Evolutionary conservation across 2,888 invertebrate species (phyloP), one percentile per base, ranked within the genome.

Genomic region (Cephus pygmeus): DNA sequence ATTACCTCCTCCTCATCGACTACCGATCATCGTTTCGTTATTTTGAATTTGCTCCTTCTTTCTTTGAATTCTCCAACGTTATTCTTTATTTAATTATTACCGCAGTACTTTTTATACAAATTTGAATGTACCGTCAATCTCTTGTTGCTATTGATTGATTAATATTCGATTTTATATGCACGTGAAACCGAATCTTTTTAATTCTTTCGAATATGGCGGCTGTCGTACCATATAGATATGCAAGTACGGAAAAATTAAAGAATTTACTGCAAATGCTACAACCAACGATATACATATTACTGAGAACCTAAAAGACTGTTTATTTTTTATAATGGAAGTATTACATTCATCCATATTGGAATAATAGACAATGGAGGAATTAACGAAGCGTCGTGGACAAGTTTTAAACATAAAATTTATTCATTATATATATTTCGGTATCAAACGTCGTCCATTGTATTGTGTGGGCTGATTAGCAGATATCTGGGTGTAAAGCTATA

Each of bases 401-500:
- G 34, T 71, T 23, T 71, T 71, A 71, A 71, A 71, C 71, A 30
- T 71, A 71, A 30, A 71, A 30, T 71, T 71, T 71, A 71, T 71
- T 71, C 71, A 3, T 23, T 33, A 71, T 71, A 71, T 71, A 34
- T 71, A 71, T 71, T 71, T 71, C 71, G 30, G 71, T 71, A 71
- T 71, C 71, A 71, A 71, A 71, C 71, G 34, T 71, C 34, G 71
- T 71, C 34, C 71, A 71, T 71, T 71, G 23, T 23, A 56, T 56
- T 23, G 56, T 9, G 56, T 56, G 23, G 9, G 56, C 56, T 56
- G 56, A 56, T 9, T 56, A 56, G 56, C 23, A 56, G 56, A 56
- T 23, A 56, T 56, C 23, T 56, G 23, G 56, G 23, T 9, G 56
- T 56, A 56, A 56, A 56, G 56, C 56, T 56, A 56, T 56, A 23